Conservation (phyloP, 2,797 vertebrate genomes). For the Euphonia xanthogaster region DNA sequence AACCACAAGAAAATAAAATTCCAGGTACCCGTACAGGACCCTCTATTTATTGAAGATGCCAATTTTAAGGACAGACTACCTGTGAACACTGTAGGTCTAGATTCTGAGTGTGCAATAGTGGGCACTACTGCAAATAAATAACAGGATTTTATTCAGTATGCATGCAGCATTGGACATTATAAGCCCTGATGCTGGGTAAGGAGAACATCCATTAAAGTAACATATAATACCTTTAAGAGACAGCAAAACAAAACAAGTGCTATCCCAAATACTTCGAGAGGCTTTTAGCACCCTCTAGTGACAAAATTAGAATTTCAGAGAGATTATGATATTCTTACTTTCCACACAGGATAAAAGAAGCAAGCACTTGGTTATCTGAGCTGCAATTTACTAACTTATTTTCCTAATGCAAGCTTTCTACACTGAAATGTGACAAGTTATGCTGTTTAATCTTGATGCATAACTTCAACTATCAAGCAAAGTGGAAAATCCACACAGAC, state of each 20-base stretch:
- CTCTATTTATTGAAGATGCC: background rate
- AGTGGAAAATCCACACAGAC: background rate
- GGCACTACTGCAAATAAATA: background rate
- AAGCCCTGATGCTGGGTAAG: background rate
- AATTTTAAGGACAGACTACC: background rate
- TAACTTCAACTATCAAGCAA: background rate
- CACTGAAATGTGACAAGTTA: background rate
- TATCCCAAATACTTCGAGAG: background rate
- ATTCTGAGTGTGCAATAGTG: background rate
- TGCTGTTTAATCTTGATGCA: background rate
- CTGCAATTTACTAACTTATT: background rate
- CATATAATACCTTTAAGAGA: background rate
- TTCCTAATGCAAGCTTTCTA: background rate
- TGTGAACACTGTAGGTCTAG: background rate
- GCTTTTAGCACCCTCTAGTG: constrained; percentile 48
- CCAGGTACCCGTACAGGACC: background rate
- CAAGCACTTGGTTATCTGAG: background rate
- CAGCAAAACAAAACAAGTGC: background rate
- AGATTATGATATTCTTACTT: background rate
- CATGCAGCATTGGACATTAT: rapidly evolving
- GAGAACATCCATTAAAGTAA: background rate
- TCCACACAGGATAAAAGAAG: background rate
- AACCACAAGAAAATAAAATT: background rate
- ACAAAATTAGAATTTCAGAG: background rate
- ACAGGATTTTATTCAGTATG: background rate